Evolutionary conservation across 2,113 vertebrate species (phyloP), one percentile per base, ranked within the genome.

Genomic region (Salvelinus fontinalis): DNA sequence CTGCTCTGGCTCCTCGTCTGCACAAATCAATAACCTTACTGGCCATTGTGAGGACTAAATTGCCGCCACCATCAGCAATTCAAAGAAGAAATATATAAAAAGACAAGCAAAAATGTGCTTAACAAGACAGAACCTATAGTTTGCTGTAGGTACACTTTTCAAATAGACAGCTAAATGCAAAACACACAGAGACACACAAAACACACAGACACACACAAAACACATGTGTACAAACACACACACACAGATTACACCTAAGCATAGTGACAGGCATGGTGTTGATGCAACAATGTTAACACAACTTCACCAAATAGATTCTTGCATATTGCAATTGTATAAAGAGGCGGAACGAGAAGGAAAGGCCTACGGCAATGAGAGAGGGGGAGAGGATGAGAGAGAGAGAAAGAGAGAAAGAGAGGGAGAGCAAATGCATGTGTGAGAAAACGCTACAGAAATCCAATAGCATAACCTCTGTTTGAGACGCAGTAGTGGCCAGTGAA

Each of bases 401-500:
- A 68, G 34, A 22, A 29, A 67, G 44, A 27, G 31, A 44, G 77
- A 44, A 54, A 75, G 62, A 48, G 7, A 67, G 26, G 22, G 75
- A 77, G 77, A 76, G 62, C 70, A 39, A 79, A 76, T 51, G 39
- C 73, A 67, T 78, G 78, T 60, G 51, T 51, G 75, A 70, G 29
- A 79, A 79, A 72, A 70, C 69, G 76, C 76, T 39, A 70, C 78
- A 90, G 89, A 90, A 94, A 93, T 92, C 88, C 92, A 91, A 93
- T 94, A 94, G 84, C 26, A 73, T 91, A 94, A 93, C 91, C 91
- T 94, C 92, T 93, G 89, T 85, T 81, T 89, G 92, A 91, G 90
- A 81, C 76, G 83, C 90, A 85, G 86, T 88, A 87, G 90, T 77
- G 62, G 79, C 75, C 91, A 91, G 89, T 92, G 91, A 94, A 95